Evolutionary conservation across 2,888 invertebrate species (phyloP).

Genomic region (Leucophenga maculata): DNA sequence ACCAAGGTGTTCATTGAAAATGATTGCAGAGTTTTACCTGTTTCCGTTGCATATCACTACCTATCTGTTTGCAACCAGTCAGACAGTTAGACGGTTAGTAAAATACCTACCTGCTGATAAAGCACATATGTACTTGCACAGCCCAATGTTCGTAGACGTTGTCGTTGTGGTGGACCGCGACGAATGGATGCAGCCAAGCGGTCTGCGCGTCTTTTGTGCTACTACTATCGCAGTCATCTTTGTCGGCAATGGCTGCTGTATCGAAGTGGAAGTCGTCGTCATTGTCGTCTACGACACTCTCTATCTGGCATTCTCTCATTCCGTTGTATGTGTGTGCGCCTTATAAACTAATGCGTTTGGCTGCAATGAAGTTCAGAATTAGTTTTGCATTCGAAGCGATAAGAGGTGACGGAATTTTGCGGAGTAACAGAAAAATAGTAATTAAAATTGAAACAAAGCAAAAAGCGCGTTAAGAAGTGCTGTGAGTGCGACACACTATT

Average conservation of each 20-base stretch:
- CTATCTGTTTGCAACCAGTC: no score
- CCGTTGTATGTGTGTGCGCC: slow-evolving; percentile 24
- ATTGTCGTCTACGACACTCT: slow-evolving; percentile 4
- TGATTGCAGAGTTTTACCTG: no score
- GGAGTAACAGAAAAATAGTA: neutral
- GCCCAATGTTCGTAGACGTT: no score
- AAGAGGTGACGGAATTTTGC: neutral
- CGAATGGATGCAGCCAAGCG: slow-evolving; percentile 4
- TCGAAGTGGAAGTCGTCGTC: slow-evolving; percentile 17
- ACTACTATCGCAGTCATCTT: neutral
- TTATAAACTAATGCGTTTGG: slow-evolving; percentile 61
- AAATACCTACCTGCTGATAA: no score
- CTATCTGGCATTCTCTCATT: slow-evolving; percentile 35
- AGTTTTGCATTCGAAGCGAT: slow-evolving; percentile 61
- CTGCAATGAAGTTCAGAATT: slow-evolving; percentile 57
- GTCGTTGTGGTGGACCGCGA: no score
- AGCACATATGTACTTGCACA: no score
- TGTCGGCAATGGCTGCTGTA: slow-evolving; percentile 15
- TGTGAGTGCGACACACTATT: no score
- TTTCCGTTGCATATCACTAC: no score
- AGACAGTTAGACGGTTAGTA: no score
- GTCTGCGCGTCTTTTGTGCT: slow-evolving; percentile 1
- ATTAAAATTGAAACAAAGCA: neutral
- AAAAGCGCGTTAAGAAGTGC: neutral
- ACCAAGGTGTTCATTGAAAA: no score